Base-by-base conservation (phyloP, 1,140 invertebrate species). In the Oncopodura yosiiana region DNA sequence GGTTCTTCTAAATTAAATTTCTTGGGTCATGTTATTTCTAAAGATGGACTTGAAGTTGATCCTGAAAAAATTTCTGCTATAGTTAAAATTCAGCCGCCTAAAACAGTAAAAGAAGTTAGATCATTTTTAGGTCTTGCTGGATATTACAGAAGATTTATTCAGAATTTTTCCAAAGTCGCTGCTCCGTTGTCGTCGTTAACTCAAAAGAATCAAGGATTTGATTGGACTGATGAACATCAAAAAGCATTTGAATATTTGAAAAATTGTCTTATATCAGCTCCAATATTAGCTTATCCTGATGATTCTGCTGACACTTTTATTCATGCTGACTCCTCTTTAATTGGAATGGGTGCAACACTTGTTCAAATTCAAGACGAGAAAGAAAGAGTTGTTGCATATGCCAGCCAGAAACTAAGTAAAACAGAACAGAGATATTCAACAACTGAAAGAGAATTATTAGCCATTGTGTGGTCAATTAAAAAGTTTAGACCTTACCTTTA, bases 381-480 rank as follows among this genome's bases (percentile, higher is more conserved):
- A 26, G 30, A 4, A 56, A 60, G 60, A 14, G 69, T 70, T 1
- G 66, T 77, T 4, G 71, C 71, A 16, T 77, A 74, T 57, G 69
- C 71, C 2, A 68, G 68, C 21, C 46, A 71, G 9, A 51, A 63
- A 3, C 49, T 75, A 12, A 44, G 26, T 29, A 43, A 56, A 8
- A 18, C 51, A 9, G 72, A 75, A 62, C 53, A 44, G 34, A 68
- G 69, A 6, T 75, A 69, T 50, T 46, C 59, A 2, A 62, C 63
- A 0, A 71, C 67, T 1, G 70, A 75, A 61, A 55, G 58, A 32
- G 74, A 76, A 65, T 66, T 62, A 34, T 53, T 75, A n/a, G 72
- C 69, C 0, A 58, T 74, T 9, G 64, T 71, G 14, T 74, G 65
- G 64, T 66, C 67, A 3, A 50, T 69, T 41, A 58, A 70, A 44